Evolutionary conservation across 2,113 vertebrate genomes (phyloP), one percentile per base, ranked within the genome.

Genomic region (Empidonax alnorum): DNA sequence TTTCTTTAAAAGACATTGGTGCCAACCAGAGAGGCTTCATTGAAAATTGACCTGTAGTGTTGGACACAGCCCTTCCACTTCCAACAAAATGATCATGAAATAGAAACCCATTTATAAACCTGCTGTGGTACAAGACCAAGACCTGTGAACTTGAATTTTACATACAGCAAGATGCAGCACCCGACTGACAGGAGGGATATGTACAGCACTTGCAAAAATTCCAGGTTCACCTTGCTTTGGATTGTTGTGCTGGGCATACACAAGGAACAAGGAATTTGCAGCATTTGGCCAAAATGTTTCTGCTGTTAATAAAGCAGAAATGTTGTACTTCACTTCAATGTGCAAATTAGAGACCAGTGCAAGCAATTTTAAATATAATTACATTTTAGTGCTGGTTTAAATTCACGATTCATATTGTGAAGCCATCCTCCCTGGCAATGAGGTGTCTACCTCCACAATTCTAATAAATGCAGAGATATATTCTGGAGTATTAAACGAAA

Each of bases 11-110:
- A 90, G 35, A 17, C 8, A 5, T 30, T 28, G 13, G 30, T 80
- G 20, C 33, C 22, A 56, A 5, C 42, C 21, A 21, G 5, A 50
- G 0, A 3, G 7, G 12, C 2, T 6, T 71, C 35, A 74, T 1
- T 90, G 65, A 82, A 81, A 94, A 84, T 3, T 58, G 23, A 39
- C 24, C 16, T 33, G 35, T 30, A 42, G 21, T 6, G 9, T 15
- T 83, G 59, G 0, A 1, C 37, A 62, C 37, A 88, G 31, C 8
- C 28, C 42, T 86, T 83, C 37, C 27, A 52, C 50, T 80, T 74
- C 33, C 52, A 76, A 20, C 37, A 53, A 74, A 89, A 67, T 30
- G 2, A 58, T n/a, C 19, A 10, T 56, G 28, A 81, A 61, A 20
- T 21, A 84, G 68, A 78, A 91, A 53, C 4, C 6, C 49, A 33